A percentile compares a stretch with the other conserved stretches of the same genome.
These are phyloP conservation scores for Delichon dasypus DNA, from an alignment of 2,797 vertebrate genomes.

Conservation along the genomic window DNA sequence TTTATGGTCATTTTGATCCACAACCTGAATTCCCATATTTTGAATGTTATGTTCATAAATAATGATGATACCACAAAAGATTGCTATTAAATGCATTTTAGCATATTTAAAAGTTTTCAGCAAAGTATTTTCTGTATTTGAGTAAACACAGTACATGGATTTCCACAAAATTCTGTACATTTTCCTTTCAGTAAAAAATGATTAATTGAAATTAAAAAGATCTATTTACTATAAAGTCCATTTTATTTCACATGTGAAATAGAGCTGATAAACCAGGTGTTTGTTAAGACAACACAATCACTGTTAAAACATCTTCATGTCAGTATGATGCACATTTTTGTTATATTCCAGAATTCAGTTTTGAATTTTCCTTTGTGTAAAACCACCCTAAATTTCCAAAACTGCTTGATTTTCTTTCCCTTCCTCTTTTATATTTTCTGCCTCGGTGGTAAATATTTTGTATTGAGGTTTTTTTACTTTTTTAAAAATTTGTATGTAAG, in stretches of 20 bases:
- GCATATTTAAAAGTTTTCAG: constrained; percentile 54
- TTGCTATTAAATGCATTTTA: constrained; percentile 63
- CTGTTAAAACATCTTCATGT: constrained; percentile 58
- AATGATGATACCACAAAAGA: constrained; percentile 47
- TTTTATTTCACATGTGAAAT: constrained; percentile 56
- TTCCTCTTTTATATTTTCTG: background rate
- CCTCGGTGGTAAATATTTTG: background rate
- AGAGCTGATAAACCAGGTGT: constrained; percentile 3
- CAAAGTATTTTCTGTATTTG: constrained; percentile 63
- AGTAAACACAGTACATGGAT: constrained; percentile 58
- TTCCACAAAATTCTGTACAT: constrained; percentile 58
- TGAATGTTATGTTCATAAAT: constrained; percentile 55
- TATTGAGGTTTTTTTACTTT: background rate
- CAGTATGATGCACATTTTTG: constrained; percentile 19
- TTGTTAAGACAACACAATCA: constrained; percentile 43
- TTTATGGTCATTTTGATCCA: constrained; percentile 61
- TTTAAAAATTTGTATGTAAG: background rate
- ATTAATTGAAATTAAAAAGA: constrained; percentile 54
- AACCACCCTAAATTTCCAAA: background rate
- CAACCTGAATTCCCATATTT: constrained; percentile 59
- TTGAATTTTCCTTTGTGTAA: constrained; percentile 27
- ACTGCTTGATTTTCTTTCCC: background rate
- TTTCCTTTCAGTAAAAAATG: constrained; percentile 41
- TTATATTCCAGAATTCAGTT: constrained; percentile 28
- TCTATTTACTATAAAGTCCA: constrained; percentile 60